These are phyloP conservation scores for Myzus persicae DNA, from an alignment of 1,140 invertebrate genomes.

Conservation along the genomic window DNA sequence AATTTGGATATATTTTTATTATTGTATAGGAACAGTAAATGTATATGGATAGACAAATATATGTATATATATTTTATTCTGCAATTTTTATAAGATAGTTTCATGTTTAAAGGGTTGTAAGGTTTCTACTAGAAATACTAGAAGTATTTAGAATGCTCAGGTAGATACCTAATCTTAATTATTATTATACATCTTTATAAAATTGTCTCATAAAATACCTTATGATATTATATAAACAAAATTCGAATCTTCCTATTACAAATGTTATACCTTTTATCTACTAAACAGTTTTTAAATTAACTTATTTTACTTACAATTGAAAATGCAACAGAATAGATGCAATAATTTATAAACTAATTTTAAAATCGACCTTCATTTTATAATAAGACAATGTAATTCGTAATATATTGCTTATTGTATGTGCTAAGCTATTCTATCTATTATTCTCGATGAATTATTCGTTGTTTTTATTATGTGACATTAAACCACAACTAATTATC, in stretches of 20 bases:
- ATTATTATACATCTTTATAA: not conserved
- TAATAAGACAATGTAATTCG: not conserved
- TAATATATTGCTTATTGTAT: not conserved
- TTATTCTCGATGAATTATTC: not conserved
- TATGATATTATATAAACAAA: not conserved
- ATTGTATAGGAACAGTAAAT: too few relatives aligned
- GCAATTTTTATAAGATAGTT: not conserved
- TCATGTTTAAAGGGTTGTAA: not conserved
- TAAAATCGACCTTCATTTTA: not conserved
- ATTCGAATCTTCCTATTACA: not conserved
- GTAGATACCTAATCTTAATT: not conserved
- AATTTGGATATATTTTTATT: not conserved
- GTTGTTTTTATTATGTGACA: not conserved
- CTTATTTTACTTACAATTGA: not conserved
- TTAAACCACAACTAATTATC: not conserved
- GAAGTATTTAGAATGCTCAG: too few relatives aligned
- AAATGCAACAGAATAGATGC: not conserved
- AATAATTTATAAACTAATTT: not conserved
- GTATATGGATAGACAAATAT: not conserved
- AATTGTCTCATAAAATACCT: too few relatives aligned
- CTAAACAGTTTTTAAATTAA: not conserved
- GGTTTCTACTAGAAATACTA: too few relatives aligned
- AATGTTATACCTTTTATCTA: too few relatives aligned
- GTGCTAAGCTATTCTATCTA: not conserved
- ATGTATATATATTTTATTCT: not conserved